Evolutionary conservation across 1,140 invertebrate genomes (phyloP).

Genomic region (Drosophila tropicalis): DNA sequence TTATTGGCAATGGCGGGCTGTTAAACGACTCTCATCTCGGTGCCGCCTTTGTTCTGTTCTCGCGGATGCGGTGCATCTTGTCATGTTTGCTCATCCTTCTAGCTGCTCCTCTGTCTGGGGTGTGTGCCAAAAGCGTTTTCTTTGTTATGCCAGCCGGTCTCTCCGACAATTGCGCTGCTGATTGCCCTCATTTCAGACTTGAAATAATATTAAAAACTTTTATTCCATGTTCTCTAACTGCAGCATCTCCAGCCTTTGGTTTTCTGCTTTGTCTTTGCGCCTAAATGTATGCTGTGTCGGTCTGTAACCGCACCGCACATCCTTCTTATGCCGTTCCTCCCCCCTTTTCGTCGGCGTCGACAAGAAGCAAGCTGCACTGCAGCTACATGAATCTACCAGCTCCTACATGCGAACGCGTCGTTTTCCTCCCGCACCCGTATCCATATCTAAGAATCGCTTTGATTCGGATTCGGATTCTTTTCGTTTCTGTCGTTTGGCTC

Average conservation of each 20-base stretch:
- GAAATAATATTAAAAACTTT: slow-evolving; percentile 82
- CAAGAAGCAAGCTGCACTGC: slow-evolving; percentile 33
- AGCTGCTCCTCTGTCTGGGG: slow-evolving; percentile 32
- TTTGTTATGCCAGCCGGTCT: slow-evolving; percentile 78
- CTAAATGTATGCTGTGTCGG: slow-evolving; percentile 38
- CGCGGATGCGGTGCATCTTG: slow-evolving; percentile 28
- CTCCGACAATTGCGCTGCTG: slow-evolving; percentile 77
- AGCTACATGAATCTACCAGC: slow-evolving; percentile 18
- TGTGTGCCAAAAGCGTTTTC: slow-evolving; percentile 52
- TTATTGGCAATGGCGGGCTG: slow-evolving; percentile 54
- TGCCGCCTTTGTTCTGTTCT: slow-evolving; percentile 38
- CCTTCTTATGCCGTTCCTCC: neutral
- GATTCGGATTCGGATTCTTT: slow-evolving; percentile 66
- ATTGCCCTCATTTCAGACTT: slow-evolving; percentile 81
- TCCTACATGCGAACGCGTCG: neutral
- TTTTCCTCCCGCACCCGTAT: neutral
- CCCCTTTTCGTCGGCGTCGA: neutral
- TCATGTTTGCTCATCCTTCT: slow-evolving; percentile 14
- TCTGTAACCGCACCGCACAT: neutral
- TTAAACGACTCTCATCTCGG: slow-evolving; percentile 37
- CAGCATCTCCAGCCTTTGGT: slow-evolving; percentile 37
- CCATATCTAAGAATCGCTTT: slow-evolving; percentile 60
- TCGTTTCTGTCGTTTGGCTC: slow-evolving; percentile 44
- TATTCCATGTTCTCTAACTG: slow-evolving; percentile 50
- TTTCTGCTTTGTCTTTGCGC: slow-evolving; percentile 34